phyloP scores from a whole-genome alignment of 2,113 vertebrate species.

The Heterocephalus glaber region DNA sequence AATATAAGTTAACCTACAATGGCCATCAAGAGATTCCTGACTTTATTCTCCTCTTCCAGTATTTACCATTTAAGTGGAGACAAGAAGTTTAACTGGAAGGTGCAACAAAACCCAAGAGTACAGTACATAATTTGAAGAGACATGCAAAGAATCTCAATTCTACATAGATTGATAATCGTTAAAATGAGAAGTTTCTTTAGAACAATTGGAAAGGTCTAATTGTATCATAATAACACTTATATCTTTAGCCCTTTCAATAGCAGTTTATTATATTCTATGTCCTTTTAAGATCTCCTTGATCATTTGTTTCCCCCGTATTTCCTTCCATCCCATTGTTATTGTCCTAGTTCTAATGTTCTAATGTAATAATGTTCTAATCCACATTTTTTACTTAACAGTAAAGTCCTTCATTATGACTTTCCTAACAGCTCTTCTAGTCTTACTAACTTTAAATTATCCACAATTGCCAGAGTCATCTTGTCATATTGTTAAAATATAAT shows the following conservation, averaged over 20 bases:
- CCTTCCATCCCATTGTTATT: not conserved
- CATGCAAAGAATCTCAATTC: conserved; percentile 30
- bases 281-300: not conserved
- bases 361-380: not conserved
- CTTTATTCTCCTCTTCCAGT: not conserved
- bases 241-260: not conserved
- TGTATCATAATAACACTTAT: conserved; percentile 32
- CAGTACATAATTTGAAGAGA: conserved; percentile 11
- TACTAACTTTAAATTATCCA: not conserved
- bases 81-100: conserved; percentile 15
- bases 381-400: not conserved
- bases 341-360: no score
- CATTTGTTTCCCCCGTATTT: not conserved
- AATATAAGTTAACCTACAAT: not conserved
- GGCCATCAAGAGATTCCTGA: conserved; percentile 20
- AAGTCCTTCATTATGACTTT: not conserved
- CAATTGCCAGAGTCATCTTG: not conserved
- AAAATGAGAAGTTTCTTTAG: conserved; percentile 50
- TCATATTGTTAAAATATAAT: not conserved
- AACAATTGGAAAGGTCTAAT: not conserved
- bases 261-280: not conserved
- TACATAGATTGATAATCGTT: not conserved
- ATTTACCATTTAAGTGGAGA: conserved; percentile 49
- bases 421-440: not conserved
- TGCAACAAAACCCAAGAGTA: conserved; percentile 4